phyloP scores from a whole-genome alignment of 1,140 invertebrate genomes.

The Spodoptera litura region DNA sequence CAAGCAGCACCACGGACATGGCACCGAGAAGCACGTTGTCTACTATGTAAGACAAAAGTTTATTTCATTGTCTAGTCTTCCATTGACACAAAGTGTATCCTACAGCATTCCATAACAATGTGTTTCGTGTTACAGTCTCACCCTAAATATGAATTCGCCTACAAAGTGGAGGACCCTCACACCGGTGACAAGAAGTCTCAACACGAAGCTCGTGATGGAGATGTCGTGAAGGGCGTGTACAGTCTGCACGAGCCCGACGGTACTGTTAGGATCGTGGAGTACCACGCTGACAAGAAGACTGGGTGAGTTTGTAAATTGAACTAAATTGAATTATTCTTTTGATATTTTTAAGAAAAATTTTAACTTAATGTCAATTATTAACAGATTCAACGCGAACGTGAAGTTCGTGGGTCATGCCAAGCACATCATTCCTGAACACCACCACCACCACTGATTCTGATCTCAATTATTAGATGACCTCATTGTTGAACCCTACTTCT shows the following conservation, averaged over 20 bases:
- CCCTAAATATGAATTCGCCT: slow-evolving; percentile 77
- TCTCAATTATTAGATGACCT: neutral
- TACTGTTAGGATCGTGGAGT: slow-evolving; percentile 84
- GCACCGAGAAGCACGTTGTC: slow-evolving; percentile 19
- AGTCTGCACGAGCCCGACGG: slow-evolving; percentile 61
- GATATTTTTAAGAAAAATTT: too few relatives aligned
- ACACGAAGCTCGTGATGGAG: slow-evolving; percentile 84
- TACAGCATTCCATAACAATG: too few relatives aligned
- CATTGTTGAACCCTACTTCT: neutral
- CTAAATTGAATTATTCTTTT: too few relatives aligned
- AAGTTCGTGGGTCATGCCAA: slow-evolving; percentile 59
- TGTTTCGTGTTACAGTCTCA: slow-evolving; percentile 54
- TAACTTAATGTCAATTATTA: neutral
- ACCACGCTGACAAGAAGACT: slow-evolving; percentile 81
- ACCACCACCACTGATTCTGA: slow-evolving; percentile 47
- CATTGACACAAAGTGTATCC: neutral
- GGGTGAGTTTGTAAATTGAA: slow-evolving; percentile 62
- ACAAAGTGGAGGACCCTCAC: slow-evolving; percentile 75
- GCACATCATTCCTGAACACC: slow-evolving; percentile 59
- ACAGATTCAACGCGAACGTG: slow-evolving; percentile 65
- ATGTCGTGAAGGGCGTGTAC: slow-evolving; percentile 86
- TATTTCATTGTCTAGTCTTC: too few relatives aligned
- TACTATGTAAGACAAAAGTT: slow-evolving; percentile 34
- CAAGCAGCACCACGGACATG: slow-evolving; percentile 20
- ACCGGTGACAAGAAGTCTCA: slow-evolving; percentile 59